phyloP scores from a whole-genome alignment of 2,888 invertebrate genomes.

The Argyresthia albistria region DNA sequence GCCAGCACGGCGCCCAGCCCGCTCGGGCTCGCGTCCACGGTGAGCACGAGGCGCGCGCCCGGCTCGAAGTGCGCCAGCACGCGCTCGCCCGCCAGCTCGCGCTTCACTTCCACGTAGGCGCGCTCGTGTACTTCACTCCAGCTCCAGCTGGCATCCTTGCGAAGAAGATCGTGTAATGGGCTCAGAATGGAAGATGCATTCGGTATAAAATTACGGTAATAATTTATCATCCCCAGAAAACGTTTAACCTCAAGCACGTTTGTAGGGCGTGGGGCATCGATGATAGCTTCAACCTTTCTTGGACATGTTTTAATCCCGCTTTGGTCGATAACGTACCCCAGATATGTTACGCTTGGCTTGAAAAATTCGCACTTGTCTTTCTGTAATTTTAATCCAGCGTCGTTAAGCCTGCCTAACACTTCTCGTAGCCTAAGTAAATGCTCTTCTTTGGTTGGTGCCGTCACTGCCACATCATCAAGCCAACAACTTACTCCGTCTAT shows the following conservation, averaged over 20 bases:
- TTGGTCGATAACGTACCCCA: neutral
- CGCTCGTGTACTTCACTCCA: slow-evolving; percentile 5
- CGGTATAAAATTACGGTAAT: slow-evolving; percentile 11
- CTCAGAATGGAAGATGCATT: slow-evolving; percentile 9
- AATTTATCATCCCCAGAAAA: slow-evolving; percentile 11
- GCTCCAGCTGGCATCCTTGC: slow-evolving; percentile 5
- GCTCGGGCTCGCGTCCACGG: slow-evolving; percentile 1
- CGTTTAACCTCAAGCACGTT: slow-evolving; percentile 8
- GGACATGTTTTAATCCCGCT: neutral
- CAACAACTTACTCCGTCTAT: slow-evolving; percentile 16
- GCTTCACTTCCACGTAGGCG: neutral
- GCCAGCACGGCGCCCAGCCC: neutral
- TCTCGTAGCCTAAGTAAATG: slow-evolving; percentile 10
- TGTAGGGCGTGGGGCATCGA: slow-evolving; percentile 6
- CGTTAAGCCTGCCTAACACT: slow-evolving; percentile 10
- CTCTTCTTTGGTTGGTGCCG: slow-evolving; percentile 5
- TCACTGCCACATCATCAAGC: slow-evolving; percentile 20
- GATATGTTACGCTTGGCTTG: neutral
- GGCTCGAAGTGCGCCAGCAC: slow-evolving; percentile 1
- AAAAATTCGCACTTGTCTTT: neutral
- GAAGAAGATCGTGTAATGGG: slow-evolving; percentile 9
- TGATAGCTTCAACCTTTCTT: slow-evolving; percentile 10
- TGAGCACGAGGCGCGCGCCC: neutral
- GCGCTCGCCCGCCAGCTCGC: neutral
- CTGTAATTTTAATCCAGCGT: neutral